phyloP scores from a whole-genome alignment of 2,888 invertebrate species.

The Byasa hedistus region DNA sequence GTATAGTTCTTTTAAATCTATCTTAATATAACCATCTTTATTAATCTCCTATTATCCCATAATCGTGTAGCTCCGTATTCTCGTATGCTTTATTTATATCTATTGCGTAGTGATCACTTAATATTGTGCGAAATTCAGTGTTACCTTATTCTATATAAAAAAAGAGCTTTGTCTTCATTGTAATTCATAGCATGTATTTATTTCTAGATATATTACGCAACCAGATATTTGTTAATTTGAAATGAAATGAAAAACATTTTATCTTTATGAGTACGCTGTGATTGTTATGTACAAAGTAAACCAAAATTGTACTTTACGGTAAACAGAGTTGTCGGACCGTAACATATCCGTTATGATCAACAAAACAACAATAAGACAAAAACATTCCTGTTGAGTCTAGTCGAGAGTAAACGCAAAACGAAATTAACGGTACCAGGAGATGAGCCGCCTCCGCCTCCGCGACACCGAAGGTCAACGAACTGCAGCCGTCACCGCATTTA shows the following conservation, averaged over 20 bases:
- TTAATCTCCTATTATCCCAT: too few species aligned
- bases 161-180: too few species aligned
- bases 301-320: neutral
- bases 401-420: conserved; percentile 56
- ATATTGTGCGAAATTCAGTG: too few species aligned
- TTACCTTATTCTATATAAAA: too few species aligned
- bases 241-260: neutral
- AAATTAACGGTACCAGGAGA: conserved; percentile 47
- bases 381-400: conserved; percentile 43
- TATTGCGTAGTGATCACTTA: too few species aligned
- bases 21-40: too few species aligned
- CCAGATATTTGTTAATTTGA: too few species aligned
- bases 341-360: conserved; percentile 33
- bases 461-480: conserved; percentile 56
- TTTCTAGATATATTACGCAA: too few species aligned
- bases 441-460: conserved; percentile 29
- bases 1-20: too few species aligned
- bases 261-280: neutral
- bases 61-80: too few species aligned
- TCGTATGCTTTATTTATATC: too few species aligned
- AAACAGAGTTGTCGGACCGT: conserved; percentile 19
- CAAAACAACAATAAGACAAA: conserved; percentile 29
- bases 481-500: conserved; percentile 43
- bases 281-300: neutral
- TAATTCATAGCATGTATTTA: too few species aligned